Conservation (phyloP, 2,113 vertebrate genomes). For the Progne subis region DNA sequence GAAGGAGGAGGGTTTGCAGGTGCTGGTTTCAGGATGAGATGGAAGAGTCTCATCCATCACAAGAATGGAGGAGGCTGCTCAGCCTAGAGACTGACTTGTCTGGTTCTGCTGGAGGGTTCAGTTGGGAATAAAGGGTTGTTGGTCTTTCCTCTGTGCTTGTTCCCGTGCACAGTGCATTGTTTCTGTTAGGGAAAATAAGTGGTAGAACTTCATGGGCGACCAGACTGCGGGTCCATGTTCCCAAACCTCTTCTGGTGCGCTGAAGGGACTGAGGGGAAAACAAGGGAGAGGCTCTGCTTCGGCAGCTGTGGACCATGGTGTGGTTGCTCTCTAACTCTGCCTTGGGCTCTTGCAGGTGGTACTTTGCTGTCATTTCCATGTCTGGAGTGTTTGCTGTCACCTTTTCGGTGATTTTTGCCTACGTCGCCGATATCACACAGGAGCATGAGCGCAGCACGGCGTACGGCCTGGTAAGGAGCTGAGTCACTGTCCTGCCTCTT, state of each 20-base stretch:
- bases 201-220: background rate
- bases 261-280: background rate
- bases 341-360: conserved; percentile 81
- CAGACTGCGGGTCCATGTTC: background rate
- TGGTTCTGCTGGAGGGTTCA: background rate
- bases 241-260: background rate
- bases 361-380: conserved; percentile 94
- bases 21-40: background rate
- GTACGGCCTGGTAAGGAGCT: conserved; percentile 85
- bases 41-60: background rate
- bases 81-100: background rate
- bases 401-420: conserved; percentile 92
- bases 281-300: background rate
- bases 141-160: background rate
- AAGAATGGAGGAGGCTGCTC: background rate
- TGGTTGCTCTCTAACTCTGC: background rate
- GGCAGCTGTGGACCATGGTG: background rate
- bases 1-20: background rate
- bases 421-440: conserved; percentile 89
- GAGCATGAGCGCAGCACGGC: conserved; percentile 92
- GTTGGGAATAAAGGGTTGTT: background rate
- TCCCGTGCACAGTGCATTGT: background rate
- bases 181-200: background rate
- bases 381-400: conserved; percentile 92
- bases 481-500: background rate